Evolutionary conservation across 1,140 invertebrate genomes (phyloP).

Genomic region (Sinella curviseta): DNA sequence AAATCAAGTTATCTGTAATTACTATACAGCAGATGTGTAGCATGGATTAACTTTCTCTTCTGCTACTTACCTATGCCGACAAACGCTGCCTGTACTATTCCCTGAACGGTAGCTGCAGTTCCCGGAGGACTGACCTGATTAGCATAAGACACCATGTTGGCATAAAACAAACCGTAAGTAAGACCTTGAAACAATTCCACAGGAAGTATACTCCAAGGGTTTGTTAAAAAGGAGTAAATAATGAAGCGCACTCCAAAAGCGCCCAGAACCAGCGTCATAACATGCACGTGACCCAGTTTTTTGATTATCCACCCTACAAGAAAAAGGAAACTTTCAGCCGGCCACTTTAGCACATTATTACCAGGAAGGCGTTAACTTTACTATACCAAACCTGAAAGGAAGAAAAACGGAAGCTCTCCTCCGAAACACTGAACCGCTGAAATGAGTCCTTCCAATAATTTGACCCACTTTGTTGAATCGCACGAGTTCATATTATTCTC

Average conservation of each 20-base stretch:
- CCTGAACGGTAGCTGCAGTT: slow-evolving; percentile 81
- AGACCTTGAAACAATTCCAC: slow-evolving; percentile 84
- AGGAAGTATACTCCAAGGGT: slow-evolving; percentile 79
- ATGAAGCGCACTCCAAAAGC: slow-evolving; percentile 75
- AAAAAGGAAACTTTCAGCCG: neutral
- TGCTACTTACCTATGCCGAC: slow-evolving; percentile 71
- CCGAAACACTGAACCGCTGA: slow-evolving; percentile 77
- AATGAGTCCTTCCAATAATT: slow-evolving; percentile 77
- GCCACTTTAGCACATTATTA: neutral
- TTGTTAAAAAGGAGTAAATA: slow-evolving; percentile 74
- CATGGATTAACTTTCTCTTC: slow-evolving; percentile 30
- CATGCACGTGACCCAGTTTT: slow-evolving; percentile 77
- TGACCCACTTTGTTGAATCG: slow-evolving; percentile 56
- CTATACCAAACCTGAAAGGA: slow-evolving; percentile 67
- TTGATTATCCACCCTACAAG: slow-evolving; percentile 69
- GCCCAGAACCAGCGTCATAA: slow-evolving; percentile 78
- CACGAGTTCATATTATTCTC: slow-evolving; percentile 53
- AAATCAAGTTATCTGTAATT: neutral
- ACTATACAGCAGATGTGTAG: neutral
- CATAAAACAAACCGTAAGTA: slow-evolving; percentile 84
- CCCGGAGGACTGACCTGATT: slow-evolving; percentile 80
- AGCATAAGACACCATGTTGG: slow-evolving; percentile 85
- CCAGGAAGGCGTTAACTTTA: neutral
- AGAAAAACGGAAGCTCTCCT: slow-evolving; percentile 88
- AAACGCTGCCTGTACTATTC: slow-evolving; percentile 79